Percentiles rank a stretch among this genome's conserved stretches.
phyloP scores from a whole-genome alignment of 2,113 vertebrate species.

The Columbina picui region DNA sequence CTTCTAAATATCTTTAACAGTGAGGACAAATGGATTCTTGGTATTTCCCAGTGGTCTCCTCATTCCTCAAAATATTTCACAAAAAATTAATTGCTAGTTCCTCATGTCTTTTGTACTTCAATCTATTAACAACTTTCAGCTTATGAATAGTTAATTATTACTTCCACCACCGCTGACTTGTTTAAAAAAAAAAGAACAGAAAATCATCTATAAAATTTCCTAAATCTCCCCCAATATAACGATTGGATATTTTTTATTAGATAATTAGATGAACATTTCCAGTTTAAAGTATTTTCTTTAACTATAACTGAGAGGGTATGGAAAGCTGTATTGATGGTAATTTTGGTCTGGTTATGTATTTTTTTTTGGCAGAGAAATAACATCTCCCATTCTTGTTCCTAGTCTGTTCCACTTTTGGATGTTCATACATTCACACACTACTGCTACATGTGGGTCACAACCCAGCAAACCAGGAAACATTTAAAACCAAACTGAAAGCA shows the following conservation, averaged over 20 bases:
- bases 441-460: neutral
- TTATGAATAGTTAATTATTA: neutral
- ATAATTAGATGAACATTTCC: neutral
- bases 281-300: neutral
- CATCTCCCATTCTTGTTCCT: neutral
- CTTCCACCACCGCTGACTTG: neutral
- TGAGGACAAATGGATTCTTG: neutral
- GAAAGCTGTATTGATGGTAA: neutral
- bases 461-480: neutral
- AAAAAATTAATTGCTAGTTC: neutral
- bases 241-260: neutral
- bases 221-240: neutral
- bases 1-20: neutral
- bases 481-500: neutral
- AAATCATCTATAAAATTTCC: neutral
- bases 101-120: neutral
- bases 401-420: neutral
- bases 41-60: neutral
- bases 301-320: neutral
- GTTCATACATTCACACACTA: neutral
- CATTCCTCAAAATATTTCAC: neutral
- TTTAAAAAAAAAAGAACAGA: neutral
- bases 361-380: neutral
- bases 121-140: neutral
- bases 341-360: neutral